Evolutionary conservation across 2,113 vertebrate species (phyloP).

Genomic region (Cacatua alba): DNA sequence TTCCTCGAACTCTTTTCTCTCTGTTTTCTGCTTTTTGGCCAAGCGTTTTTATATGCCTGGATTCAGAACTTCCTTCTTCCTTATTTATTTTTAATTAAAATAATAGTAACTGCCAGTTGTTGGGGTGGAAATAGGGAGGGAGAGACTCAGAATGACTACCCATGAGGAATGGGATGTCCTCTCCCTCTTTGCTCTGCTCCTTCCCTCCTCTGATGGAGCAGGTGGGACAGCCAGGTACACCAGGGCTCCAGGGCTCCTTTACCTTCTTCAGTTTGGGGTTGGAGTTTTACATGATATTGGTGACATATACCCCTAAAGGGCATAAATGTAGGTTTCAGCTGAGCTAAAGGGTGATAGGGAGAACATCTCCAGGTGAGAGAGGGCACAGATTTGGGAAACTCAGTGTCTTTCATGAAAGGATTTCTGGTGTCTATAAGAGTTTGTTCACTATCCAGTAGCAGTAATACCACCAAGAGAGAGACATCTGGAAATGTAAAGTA

Average conservation of each 20-base stretch:
- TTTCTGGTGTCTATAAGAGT: neutral
- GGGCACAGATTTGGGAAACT: neutral
- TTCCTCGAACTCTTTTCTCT: neutral
- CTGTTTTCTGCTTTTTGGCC: conserved; percentile 12
- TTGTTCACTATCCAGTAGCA: neutral
- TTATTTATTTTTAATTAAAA: conserved; percentile 23
- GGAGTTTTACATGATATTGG: neutral
- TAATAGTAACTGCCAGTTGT: neutral
- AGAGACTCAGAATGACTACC: neutral
- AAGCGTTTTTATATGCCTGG: neutral
- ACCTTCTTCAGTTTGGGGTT: neutral
- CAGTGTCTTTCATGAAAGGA: neutral
- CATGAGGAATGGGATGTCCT: neutral
- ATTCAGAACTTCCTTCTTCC: conserved; percentile 34
- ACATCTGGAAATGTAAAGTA: neutral
- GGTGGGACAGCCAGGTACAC: neutral
- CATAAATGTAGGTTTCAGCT: neutral
- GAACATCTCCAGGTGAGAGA: neutral
- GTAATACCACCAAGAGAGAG: neutral
- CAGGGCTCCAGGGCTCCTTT: neutral
- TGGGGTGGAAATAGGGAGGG: neutral
- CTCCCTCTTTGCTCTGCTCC: neutral
- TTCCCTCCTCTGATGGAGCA: neutral
- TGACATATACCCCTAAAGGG: neutral
- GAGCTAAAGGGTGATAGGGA: neutral